Conservation (phyloP, 2,113 vertebrate genomes). For the Cavia porcellus region DNA sequence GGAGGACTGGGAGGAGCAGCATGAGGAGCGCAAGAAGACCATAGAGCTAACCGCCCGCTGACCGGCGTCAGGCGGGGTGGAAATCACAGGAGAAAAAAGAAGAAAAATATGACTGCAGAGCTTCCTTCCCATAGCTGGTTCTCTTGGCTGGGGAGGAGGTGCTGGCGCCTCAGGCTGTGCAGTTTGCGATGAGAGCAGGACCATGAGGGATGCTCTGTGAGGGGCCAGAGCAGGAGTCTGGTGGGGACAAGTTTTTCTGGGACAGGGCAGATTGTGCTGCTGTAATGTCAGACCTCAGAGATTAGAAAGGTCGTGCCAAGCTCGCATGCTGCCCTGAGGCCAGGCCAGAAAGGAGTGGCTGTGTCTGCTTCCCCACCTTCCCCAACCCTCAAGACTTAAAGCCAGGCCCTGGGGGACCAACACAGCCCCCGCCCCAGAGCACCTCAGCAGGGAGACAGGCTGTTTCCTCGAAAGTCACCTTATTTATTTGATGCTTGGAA, state of each 20-base stretch:
- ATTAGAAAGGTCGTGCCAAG: neutral
- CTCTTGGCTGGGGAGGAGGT: conserved; percentile 23
- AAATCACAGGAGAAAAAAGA: neutral
- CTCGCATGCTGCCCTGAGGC: neutral
- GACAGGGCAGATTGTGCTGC: neutral
- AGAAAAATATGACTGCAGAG: neutral
- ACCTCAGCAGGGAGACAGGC: neutral
- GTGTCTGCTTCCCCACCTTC: neutral
- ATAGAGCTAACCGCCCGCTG: conserved; percentile 88
- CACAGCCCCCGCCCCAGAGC: neutral
- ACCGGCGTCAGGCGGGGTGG: neutral
- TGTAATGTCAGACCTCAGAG: neutral
- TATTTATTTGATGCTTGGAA: conserved; percentile 78
- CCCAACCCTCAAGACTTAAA: neutral
- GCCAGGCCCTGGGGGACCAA: neutral
- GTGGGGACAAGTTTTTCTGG: neutral
- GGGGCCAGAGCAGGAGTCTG: neutral
- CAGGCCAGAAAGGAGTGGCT: neutral
- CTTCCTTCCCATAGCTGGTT: neutral
- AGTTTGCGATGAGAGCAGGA: neutral
- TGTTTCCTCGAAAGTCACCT: neutral
- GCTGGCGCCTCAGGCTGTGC: neutral
- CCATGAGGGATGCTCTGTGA: neutral
- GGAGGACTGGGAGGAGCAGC: conserved; percentile 90
- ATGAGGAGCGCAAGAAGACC: conserved; percentile 88